Base-by-base conservation (phyloP, 2,888 invertebrate genomes). In the Taphrorychus bicolor region DNA sequence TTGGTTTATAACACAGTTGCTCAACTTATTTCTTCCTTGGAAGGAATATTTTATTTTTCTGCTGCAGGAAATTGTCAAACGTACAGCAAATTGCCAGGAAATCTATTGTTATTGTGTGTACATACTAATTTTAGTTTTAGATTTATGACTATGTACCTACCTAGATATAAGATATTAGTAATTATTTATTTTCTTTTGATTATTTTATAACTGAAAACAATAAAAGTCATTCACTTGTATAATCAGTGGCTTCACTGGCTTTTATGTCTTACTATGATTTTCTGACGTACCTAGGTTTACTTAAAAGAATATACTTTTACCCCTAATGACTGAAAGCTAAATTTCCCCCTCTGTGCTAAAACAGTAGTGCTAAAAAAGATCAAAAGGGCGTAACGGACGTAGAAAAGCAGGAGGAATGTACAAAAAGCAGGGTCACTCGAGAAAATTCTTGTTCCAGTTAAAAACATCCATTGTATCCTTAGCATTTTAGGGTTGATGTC, bases 391-490 rank as follows among this genome's bases (percentile, higher is more conserved):
- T 32, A n/a, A 24, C 52, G 22, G 17, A n/a, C 22, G 14, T 48
- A 45, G 49, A 16, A 59, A 48, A 24, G 49, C 23, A 23, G 21
- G 16, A 48, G 19, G n/a, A 17, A 16, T 49, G 48, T 19, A 58
- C 18, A 59, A 57, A 53, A 58, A 57, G n/a, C 51, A n/a, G 58
- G 58, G 53, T 59, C 53, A 59, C 53, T 59, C 17, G 40, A 42
- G 17, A 53, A 54, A 66, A 54, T 49, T 53, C 45, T 57, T 66
- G 40, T 5, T 45, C n/a, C 32, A 51, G 42, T 40, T 59, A 65
- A 59, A n/a, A 65, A 65, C 58, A 65, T 58, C 59, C 53, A 53
- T 65, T 64, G 53, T 59, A 65, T 59, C 22, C 42, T 24, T 42
- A 51, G 18, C 52, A 24, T 66, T 61, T 60, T 60, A 52, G 52